These are phyloP conservation scores for Palaemon carinicauda DNA, from an alignment of 1,140 invertebrate species.

Conservation along the genomic window DNA sequence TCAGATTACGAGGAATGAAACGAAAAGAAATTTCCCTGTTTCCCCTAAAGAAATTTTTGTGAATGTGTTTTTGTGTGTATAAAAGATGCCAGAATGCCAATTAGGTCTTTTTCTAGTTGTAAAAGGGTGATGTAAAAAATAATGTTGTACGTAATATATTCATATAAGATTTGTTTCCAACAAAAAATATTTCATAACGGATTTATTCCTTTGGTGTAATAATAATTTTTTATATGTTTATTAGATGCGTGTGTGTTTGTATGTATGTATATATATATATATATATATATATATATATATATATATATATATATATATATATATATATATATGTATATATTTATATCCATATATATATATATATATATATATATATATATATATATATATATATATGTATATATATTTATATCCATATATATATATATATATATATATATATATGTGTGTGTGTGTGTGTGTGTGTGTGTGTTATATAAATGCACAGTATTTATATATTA, in stretches of 20 bases:
- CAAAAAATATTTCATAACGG: too few relatives aligned
- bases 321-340: not conserved
- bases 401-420: not conserved
- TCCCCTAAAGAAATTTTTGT: too few relatives aligned
- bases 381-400: conserved; percentile 5
- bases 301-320: not conserved
- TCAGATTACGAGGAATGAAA: not conserved
- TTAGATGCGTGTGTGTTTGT: not conserved
- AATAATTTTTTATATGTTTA: not conserved
- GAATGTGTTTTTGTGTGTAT: too few relatives aligned
- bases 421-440: not conserved
- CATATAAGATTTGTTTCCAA: too few relatives aligned
- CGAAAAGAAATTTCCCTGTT: conserved; percentile 3
- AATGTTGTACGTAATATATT: too few relatives aligned
- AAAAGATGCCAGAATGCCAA: too few relatives aligned
- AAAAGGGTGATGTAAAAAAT: too few relatives aligned
- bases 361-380: conserved; percentile 4
- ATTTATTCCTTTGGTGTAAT: too few relatives aligned
- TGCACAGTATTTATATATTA: too few relatives aligned
- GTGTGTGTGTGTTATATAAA: too few relatives aligned
- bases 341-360: not conserved
- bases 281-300: not conserved
- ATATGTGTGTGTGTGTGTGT: too few relatives aligned
- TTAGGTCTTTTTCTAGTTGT: too few relatives aligned
- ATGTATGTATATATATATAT: not conserved